These are phyloP conservation scores for Chymomyza caudatula DNA, from an alignment of 2,888 invertebrate genomes.

Conservation along the genomic window DNA sequence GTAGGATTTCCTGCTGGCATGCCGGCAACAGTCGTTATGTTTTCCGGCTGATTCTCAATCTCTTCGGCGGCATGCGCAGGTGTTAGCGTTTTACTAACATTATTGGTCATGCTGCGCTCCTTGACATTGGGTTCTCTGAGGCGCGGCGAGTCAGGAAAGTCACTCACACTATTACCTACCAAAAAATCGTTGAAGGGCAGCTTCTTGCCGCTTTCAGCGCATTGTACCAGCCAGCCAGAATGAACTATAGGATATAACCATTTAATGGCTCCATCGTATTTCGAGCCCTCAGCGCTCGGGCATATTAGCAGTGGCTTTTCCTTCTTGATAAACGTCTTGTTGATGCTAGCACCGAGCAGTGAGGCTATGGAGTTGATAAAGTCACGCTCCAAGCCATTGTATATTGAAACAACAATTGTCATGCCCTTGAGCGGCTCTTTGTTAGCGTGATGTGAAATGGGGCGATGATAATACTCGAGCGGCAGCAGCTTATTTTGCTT, in stretches of 20 bases:
- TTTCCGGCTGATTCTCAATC: conserved; percentile 40
- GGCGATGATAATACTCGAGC: conserved; percentile 85
- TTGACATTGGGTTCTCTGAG: conserved; percentile 24
- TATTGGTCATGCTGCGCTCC: neutral
- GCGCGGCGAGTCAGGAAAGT: conserved; percentile 67
- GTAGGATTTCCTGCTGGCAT: neutral
- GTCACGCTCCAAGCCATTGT: conserved; percentile 84
- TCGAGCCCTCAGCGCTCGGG: conserved; percentile 85
- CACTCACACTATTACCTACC: conserved; percentile 79
- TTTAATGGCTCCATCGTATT: conserved; percentile 88
- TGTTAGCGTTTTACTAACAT: neutral
- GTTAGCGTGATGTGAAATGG: conserved; percentile 80
- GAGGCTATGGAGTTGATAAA: conserved; percentile 85
- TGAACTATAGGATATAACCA: conserved; percentile 91
- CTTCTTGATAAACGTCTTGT: conserved; percentile 84
- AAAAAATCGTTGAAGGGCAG: conserved; percentile 81
- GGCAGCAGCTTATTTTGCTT: conserved; percentile 81
- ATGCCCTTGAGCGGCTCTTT: conserved; percentile 82
- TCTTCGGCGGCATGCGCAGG: conserved; percentile 23
- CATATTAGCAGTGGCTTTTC: conserved; percentile 91
- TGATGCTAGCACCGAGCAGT: conserved; percentile 84
- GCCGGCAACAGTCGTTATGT: conserved; percentile 21
- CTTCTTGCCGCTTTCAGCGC: conserved; percentile 80
- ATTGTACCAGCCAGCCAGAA: conserved; percentile 87
- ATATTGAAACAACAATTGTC: conserved; percentile 89